A percentile compares a stretch with the other conserved stretches of the same genome.
Conservation (phyloP, 1,140 invertebrate genomes). For the Thaumetopoea pityocampa region DNA sequence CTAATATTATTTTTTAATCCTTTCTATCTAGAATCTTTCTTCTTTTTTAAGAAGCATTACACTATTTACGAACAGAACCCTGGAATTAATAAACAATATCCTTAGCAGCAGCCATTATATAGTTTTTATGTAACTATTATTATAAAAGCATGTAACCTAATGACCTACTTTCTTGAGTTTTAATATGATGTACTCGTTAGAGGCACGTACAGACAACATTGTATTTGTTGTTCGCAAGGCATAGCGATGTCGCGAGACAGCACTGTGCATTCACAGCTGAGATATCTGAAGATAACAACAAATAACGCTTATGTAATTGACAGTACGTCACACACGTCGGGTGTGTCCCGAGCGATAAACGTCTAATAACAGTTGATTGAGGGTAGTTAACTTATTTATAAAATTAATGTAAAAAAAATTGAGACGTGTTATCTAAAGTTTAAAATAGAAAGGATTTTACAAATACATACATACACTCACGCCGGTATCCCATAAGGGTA, state of each 20-base stretch:
- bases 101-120: conserved; percentile 3
- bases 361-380: conserved; percentile 33
- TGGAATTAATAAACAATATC: conserved; percentile 15
- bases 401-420: too few species aligned
- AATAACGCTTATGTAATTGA: conserved; percentile 9
- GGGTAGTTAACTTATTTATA: conserved; percentile 37
- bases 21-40: too few species aligned
- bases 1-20: too few species aligned
- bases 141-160: conserved; percentile 19
- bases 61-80: too few species aligned
- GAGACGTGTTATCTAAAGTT: too few species aligned
- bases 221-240: background rate
- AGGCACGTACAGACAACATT: conserved; percentile 8
- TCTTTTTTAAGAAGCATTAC: too few species aligned
- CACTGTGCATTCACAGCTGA: conserved; percentile 5
- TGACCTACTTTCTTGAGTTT: conserved; percentile 17
- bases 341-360: conserved; percentile 30
- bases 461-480: too few species aligned
- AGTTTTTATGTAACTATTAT: conserved; percentile 18
- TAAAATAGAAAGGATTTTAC: too few species aligned
- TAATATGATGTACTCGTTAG: conserved; percentile 10
- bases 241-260: conserved; percentile 5
- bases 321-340: conserved; percentile 22
- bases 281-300: conserved; percentile 14
- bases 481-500: too few species aligned